These are phyloP conservation scores for Sciurus vulgaris DNA, from an alignment of 2,797 vertebrate genomes.

Conservation along the genomic window DNA sequence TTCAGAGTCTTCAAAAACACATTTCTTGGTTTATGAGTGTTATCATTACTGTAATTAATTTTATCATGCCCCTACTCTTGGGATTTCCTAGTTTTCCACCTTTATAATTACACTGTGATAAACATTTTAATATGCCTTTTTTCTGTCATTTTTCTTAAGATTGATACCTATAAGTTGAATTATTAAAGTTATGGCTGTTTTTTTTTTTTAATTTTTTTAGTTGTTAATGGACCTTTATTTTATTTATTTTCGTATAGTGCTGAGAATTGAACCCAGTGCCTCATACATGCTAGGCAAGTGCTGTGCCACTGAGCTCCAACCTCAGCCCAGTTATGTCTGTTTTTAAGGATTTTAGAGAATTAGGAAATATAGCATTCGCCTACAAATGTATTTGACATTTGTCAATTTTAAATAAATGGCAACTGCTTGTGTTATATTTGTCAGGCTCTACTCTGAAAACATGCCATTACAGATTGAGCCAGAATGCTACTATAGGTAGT, in stretches of 20 bases:
- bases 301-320: too few species aligned
- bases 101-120: neutral
- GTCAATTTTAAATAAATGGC: neutral
- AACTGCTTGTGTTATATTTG: neutral
- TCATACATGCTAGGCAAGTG: too few species aligned
- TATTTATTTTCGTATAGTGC: too few species aligned
- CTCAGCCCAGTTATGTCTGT: neutral
- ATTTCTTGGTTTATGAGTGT: slow-evolving; percentile 52
- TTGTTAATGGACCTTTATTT: too few species aligned
- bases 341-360: slow-evolving; percentile 57
- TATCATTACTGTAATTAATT: slow-evolving; percentile 47
- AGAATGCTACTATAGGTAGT: neutral
- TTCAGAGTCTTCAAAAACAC: slow-evolving; percentile 63
- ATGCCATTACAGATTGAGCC: neutral
- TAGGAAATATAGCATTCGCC: slow-evolving; percentile 1
- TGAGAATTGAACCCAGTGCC: too few species aligned
- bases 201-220: neutral
- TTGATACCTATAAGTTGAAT: slow-evolving; percentile 12
- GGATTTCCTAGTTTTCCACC: slow-evolving; percentile 48
- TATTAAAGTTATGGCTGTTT: neutral
- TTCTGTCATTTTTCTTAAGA: slow-evolving; percentile 3
- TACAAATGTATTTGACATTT: neutral
- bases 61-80: neutral
- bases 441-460: neutral
- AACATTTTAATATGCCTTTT: neutral